These are phyloP conservation scores for Addax nasomaculatus DNA, from an alignment of 2,113 vertebrate species.

Conservation along the genomic window DNA sequence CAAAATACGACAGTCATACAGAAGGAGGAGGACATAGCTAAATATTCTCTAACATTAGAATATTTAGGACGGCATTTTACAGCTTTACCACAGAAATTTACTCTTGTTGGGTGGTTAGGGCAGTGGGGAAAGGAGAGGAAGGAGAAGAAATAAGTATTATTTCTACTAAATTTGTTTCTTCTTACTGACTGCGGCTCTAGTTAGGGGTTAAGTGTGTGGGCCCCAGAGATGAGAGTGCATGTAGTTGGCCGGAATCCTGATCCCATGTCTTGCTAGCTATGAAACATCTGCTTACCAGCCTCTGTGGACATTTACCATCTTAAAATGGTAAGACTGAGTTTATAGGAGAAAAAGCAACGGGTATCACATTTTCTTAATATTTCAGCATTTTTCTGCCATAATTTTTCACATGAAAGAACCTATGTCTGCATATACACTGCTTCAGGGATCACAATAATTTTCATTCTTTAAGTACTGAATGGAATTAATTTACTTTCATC, in stretches of 20 bases:
- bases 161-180: neutral
- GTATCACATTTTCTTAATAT: slow-evolving; percentile 26
- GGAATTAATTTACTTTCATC: slow-evolving; percentile 61
- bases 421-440: neutral
- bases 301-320: neutral
- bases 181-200: neutral
- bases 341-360: neutral
- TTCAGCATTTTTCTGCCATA: neutral
- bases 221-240: neutral
- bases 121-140: neutral
- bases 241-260: neutral
- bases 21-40: neutral
- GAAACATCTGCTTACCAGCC: slow-evolving; percentile 26
- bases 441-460: neutral
- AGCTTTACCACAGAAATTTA: neutral
- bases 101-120: neutral
- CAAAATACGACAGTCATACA: neutral
- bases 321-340: neutral
- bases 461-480: slow-evolving; percentile 36
- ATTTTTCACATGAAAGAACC: slow-evolving; percentile 23
- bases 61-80: neutral
- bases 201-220: neutral
- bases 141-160: neutral
- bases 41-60: neutral
- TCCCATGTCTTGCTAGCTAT: neutral